Conservation (phyloP, 2,113 vertebrate genomes). For the Tenrec ecaudatus region DNA sequence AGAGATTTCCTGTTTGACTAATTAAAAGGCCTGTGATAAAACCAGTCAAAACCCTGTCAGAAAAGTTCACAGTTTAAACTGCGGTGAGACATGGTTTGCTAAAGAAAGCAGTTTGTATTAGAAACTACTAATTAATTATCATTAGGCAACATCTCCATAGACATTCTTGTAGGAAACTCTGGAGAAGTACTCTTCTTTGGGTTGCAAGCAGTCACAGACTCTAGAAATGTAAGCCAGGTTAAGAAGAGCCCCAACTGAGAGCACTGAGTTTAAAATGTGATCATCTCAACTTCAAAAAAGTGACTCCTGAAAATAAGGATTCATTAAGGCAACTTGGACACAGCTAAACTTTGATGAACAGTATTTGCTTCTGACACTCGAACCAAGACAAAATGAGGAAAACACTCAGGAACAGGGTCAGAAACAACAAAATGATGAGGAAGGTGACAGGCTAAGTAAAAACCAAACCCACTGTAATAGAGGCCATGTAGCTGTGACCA, state of each 20-base stretch:
- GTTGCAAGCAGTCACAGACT: neutral
- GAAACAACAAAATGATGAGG: conserved; percentile 20
- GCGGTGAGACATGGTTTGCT: neutral
- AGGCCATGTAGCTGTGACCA: neutral
- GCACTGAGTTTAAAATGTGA: too few relatives aligned
- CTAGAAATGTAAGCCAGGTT: neutral
- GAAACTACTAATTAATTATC: neutral
- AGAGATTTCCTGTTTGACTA: neutral
- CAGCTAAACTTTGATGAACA: neutral
- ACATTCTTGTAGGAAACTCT: neutral
- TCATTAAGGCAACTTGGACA: too few relatives aligned
- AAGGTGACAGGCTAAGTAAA: too few relatives aligned
- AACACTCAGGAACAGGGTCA: neutral
- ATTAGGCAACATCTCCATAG: neutral
- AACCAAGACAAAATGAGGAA: neutral
- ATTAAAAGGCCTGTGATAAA: neutral
- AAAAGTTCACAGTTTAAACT: neutral
- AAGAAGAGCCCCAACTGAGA: neutral
- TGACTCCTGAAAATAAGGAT: too few relatives aligned
- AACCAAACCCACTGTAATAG: too few relatives aligned
- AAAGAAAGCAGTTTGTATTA: neutral
- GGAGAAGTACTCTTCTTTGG: neutral
- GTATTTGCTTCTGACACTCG: neutral
- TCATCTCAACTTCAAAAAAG: too few relatives aligned
- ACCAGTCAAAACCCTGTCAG: neutral